Percentiles rank a stretch among this genome's conserved stretches.
Conservation (phyloP, 2,113 vertebrate species). For the Bostrychus sinensis region DNA sequence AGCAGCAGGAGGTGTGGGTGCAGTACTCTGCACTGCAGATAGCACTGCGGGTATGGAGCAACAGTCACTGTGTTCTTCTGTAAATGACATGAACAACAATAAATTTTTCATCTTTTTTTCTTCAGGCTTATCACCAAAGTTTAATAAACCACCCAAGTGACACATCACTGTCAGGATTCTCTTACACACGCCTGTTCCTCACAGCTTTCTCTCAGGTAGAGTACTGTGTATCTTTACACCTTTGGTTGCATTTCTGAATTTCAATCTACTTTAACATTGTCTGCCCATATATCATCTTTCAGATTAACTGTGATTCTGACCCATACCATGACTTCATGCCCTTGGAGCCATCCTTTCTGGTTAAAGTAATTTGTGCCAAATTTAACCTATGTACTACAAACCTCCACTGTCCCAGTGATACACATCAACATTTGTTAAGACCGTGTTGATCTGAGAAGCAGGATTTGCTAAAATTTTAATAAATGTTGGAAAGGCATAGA, state of each 20-base stretch:
- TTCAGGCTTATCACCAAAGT: slow-evolving; percentile 75
- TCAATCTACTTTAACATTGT: neutral
- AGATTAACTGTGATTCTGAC: slow-evolving; percentile 75
- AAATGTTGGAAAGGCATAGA: neutral
- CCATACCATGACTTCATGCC: slow-evolving; percentile 67
- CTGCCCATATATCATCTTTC: slow-evolving; percentile 7
- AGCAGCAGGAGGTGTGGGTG: slow-evolving; percentile 79
- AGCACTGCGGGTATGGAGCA: slow-evolving; percentile 68
- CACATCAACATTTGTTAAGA: slow-evolving; percentile 31
- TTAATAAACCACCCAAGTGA: slow-evolving; percentile 56
- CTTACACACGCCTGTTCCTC: slow-evolving; percentile 72
- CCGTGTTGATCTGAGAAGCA: slow-evolving; percentile 46
- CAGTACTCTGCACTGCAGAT: slow-evolving; percentile 79
- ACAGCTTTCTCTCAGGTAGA: slow-evolving; percentile 77
- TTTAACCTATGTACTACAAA: slow-evolving; percentile 66
- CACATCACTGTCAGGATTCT: slow-evolving; percentile 71
- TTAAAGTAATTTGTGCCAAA: slow-evolving; percentile 70
- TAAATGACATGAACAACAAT: neutral
- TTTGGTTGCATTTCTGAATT: neutral
- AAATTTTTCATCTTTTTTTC: slow-evolving; percentile 6
- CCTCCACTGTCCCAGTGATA: slow-evolving; percentile 61
- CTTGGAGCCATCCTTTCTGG: slow-evolving; percentile 75
- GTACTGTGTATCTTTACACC: neutral
- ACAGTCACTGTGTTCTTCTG: neutral
- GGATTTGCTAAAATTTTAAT: neutral